phyloP scores from a whole-genome alignment of 92 coral and sea anemone genomes.

The Bergia sp. region DNA sequence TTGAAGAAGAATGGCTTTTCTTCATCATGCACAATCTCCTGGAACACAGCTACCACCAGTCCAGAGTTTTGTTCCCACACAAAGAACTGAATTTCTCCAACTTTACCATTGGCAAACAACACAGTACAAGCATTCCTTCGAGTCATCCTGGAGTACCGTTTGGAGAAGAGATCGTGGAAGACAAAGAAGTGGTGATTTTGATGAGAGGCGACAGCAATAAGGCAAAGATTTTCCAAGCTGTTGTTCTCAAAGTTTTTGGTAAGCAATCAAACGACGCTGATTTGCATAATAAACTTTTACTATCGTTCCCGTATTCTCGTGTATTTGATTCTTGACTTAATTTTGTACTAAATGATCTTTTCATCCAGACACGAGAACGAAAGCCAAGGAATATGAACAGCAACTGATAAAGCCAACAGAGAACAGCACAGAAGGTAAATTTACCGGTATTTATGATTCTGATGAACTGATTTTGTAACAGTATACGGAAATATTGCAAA shows the following conservation, averaged over 20 bases:
- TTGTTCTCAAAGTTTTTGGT: constrained; percentile 45
- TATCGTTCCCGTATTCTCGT: no score
- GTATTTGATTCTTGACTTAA: no score
- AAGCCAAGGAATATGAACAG: background rate
- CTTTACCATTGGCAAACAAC: constrained; percentile 46
- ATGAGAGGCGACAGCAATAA: constrained; percentile 25
- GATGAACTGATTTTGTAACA: no score
- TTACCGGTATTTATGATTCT: background rate
- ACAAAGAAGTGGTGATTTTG: background rate
- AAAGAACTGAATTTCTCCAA: constrained; percentile 56
- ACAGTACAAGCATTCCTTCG: constrained; percentile 53
- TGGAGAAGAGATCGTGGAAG: constrained; percentile 8
- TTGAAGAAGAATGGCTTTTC: constrained; percentile 54
- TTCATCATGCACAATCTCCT: constrained; percentile 46
- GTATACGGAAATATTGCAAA: no score
- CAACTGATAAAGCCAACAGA: background rate
- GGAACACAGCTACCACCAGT: constrained; percentile 37
- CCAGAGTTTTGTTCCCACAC: constrained; percentile 41
- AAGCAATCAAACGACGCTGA: background rate
- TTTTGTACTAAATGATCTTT: background rate
- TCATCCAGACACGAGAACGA: background rate
- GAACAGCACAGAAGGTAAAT: background rate
- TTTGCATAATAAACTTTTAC: no score
- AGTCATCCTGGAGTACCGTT: constrained; percentile 56
- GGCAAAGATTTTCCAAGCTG: constrained; percentile 15